Evolutionary conservation across 2,113 vertebrate genomes (phyloP).

Genomic region (Gavialis gangeticus): DNA sequence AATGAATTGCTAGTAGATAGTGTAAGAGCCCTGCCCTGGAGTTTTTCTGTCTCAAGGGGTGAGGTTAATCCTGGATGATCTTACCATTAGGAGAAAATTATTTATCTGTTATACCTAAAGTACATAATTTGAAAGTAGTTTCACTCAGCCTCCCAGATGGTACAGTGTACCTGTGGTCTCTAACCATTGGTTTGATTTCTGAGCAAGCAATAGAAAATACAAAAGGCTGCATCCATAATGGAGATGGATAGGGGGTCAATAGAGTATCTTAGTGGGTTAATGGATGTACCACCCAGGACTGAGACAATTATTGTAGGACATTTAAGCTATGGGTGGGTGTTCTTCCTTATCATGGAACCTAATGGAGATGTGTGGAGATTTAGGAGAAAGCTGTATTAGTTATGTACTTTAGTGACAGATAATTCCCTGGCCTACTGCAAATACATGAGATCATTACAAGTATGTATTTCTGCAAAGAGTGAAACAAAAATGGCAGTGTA

Average conservation of each 20-base stretch:
- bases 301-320: not conserved
- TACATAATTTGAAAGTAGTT: constrained; percentile 45
- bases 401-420: constrained; percentile 9
- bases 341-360: not conserved
- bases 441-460: constrained; percentile 4
- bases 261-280: fast-evolving
- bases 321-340: not conserved
- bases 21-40: not conserved
- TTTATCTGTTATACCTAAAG: constrained; percentile 29
- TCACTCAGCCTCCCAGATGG: not conserved
- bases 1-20: too few relatives aligned
- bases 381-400: not conserved
- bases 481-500: not conserved
- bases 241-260: not conserved
- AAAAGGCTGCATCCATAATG: not conserved
- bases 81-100: constrained; percentile 41
- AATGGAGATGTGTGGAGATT: not conserved
- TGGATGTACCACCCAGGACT: not conserved
- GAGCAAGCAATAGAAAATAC: not conserved
- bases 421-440: not conserved
- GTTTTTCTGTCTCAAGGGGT: not conserved
- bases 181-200: not conserved
- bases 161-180: constrained; percentile 8
- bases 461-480: not conserved
- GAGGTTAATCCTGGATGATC: constrained; percentile 37